Base-by-base conservation (phyloP, 1,140 invertebrate genomes). In the Atta cephalotes region DNA sequence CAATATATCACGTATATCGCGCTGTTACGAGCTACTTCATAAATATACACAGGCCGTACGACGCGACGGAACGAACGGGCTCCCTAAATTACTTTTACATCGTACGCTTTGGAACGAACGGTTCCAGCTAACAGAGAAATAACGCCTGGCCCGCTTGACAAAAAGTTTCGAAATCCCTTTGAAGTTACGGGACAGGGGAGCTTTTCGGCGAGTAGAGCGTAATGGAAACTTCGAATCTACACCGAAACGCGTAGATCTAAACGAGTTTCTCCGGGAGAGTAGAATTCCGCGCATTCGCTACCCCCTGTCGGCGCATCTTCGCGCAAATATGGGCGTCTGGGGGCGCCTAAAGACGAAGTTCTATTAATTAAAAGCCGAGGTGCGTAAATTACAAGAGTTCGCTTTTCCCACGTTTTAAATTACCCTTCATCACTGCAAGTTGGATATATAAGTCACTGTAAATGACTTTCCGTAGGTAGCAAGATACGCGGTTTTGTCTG, bases 51-150 rank as follows among this genome's bases (percentile, higher is more conserved):
- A 58, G 80, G 28, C 51, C 51, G 68, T 18, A n/a, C 51, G 18
- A 51, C 70, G n/a, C 51, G 28, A 51, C 70, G 56, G 68, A 56
- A 58, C 77, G 63, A 31, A 49, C 63, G n/a, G 39, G 56, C 28
- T 76, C n/a, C 70, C 80, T 84, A 84, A 84, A 84, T 84, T 84
- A 84, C 80, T 84, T 84, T 84, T 84, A 84, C 80, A 84, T 84
- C 80, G 70, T 76, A 74, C 68, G 70, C 70, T 76, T 74, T 62
- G 80, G 56, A 51, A 84, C 66, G 80, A 82, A 71, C 79, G 66
- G 51, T 45, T 14, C 53, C 53, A 84, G 80, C 56, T 84, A 72
- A 84, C 80, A 84, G 80, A 84, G 80, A 84, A 84, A 84, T 84
- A 84, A 84, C 70, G 70, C 56, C 39, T n/a, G 56, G 21, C 7